phyloP scores from a whole-genome alignment of 2,113 vertebrate species.

The Heterochromis multidens region DNA sequence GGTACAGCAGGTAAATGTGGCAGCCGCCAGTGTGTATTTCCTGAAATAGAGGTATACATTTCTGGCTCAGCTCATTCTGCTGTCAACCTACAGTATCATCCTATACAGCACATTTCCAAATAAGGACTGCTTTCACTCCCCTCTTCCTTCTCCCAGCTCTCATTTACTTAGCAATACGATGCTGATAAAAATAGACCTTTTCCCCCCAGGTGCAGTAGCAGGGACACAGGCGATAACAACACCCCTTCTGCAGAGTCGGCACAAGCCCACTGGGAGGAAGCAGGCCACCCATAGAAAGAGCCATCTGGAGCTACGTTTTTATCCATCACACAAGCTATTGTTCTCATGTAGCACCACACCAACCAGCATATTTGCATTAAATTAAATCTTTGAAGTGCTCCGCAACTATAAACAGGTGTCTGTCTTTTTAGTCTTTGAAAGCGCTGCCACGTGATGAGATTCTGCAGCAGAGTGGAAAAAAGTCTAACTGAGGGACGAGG shows the following conservation, averaged over 20 bases:
- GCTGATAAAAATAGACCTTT: conserved; percentile 61
- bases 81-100: not conserved
- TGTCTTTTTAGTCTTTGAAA: conserved; percentile 27
- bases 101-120: not conserved
- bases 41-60: not conserved
- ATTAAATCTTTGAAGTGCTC: conserved; percentile 35
- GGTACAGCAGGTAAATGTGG: not conserved
- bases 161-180: conserved; percentile 52
- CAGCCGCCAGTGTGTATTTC: not conserved
- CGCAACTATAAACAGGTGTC: conserved; percentile 11
- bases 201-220: conserved; percentile 49
- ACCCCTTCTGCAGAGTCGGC: conserved; percentile 45
- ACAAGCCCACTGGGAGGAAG: conserved; percentile 48
- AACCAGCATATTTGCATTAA: conserved; percentile 26
- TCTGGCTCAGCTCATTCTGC: not conserved
- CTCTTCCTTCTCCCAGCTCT: conserved; percentile 14
- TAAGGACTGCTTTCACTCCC: conserved; percentile 13
- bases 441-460: conserved; percentile 31
- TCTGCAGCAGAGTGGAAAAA: conserved; percentile 32
- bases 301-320: conserved; percentile 57
- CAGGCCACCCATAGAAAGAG: conserved; percentile 51
- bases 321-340: conserved; percentile 17
- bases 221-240: conserved; percentile 70
- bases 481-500: not conserved
- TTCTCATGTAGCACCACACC: conserved; percentile 12